Base-by-base conservation (phyloP, 1,140 invertebrate species). In the Drosophila pandora region DNA sequence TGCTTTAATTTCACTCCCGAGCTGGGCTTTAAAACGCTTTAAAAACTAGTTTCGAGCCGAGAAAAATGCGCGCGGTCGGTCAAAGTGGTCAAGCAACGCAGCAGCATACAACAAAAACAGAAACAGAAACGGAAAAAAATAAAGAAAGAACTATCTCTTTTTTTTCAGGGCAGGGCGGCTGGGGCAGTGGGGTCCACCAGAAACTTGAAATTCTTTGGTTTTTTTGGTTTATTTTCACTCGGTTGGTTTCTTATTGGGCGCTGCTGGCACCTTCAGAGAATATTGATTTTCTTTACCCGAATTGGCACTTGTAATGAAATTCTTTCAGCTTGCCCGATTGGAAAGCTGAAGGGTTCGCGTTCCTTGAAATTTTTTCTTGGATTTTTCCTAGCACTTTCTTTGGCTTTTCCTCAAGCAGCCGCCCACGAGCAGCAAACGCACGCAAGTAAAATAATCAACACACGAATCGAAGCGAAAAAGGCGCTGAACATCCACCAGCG, bases 401-500 rank as follows among this genome's bases (percentile, higher is more conserved):
- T 34, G 25, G 54, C 60, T 48, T 22, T 43, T 21, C 41, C 48
- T 57, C 72, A 30, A 65, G 49, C 52, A 76, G 81, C 78, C 82
- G 82, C 83, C 82, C 82, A 85, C 83, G 62, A 85, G 74, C 64
- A 76, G 60, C 60, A 74, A 88, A 65, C 69, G 82, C 81, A 87
- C 82, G 82, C 74, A 85, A 85, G 83, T 85, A 81, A 78, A 81
- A 70, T 85, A 87, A 81, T 80, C 73, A 85, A 85, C 81, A 81
- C 64, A 69, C 72, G 50, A 80, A 60, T 25, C 58, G 61, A 57
- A 70, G 43, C 43, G 43, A 83, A 78, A 85, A 87, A 87, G 83
- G 83, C 83, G 83, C 83, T 88, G 76, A 88, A 88, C 83, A 87
- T 87, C 83, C 79, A 88, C 79, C 79, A 87, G 76, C 79, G 85